Percentiles rank a stretch among this genome's conserved stretches.
Conservation (phyloP, 2,888 invertebrate species). For the Sesamia inferens region DNA sequence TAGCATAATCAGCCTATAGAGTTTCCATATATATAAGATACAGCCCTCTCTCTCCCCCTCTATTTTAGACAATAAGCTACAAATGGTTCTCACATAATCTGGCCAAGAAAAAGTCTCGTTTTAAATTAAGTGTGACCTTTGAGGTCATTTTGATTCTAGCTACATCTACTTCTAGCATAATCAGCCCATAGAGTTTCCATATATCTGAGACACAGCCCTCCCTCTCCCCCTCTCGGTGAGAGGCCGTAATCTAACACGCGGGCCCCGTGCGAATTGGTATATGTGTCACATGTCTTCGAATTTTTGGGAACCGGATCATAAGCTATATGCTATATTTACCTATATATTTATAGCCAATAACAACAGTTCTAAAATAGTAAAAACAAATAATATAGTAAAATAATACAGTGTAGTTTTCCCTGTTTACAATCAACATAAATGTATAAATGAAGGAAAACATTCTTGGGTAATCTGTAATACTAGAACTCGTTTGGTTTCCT, state of each 20-base stretch:
- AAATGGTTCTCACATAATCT: background rate
- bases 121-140: background rate
- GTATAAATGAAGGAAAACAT: constrained; percentile 28
- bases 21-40: too few relatives aligned
- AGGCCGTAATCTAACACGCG: too few relatives aligned
- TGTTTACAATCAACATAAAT: background rate
- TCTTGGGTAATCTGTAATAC: background rate
- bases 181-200: too few relatives aligned
- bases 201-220: too few relatives aligned
- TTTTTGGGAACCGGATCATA: too few relatives aligned
- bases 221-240: too few relatives aligned
- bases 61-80: background rate
- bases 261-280: too few relatives aligned
- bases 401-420: constrained; percentile 3
- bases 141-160: background rate
- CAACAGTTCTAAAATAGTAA: background rate
- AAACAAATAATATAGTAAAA: background rate
- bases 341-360: constrained; percentile 11
- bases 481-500: constrained; percentile 19
- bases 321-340: too few relatives aligned
- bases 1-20: too few relatives aligned
- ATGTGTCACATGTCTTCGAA: too few relatives aligned
- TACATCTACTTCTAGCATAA: too few relatives aligned
- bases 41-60: too few relatives aligned
- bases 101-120: background rate